A percentile compares a stretch with the other conserved stretches of the same genome.
These are phyloP conservation scores for Lysandra bellargus DNA, from an alignment of 2,888 invertebrate species.

Conservation along the genomic window DNA sequence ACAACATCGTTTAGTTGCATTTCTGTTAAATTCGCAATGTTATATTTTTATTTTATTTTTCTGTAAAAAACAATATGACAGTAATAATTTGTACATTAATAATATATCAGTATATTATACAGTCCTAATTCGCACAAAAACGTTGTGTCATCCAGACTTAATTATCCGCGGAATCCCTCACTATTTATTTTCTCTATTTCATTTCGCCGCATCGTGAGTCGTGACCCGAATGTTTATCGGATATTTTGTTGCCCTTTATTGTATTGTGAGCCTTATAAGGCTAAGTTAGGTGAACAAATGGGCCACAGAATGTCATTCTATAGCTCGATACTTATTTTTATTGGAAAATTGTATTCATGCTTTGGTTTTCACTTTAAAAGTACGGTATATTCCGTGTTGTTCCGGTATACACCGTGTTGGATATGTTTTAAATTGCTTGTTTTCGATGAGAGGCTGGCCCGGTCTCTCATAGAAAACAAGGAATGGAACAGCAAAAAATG, in stretches of 20 bases:
- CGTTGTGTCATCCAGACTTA: not conserved
- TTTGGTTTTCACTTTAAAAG: not conserved
- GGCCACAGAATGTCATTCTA: not conserved
- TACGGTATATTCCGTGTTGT: too few relatives aligned
- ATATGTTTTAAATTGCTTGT: too few relatives aligned
- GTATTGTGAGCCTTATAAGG: not conserved
- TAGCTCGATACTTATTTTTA: not conserved
- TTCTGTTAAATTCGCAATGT: too few relatives aligned
- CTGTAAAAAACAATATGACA: too few relatives aligned
- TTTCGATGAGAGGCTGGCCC: too few relatives aligned
- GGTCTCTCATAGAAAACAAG: too few relatives aligned
- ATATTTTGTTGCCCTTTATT: not conserved
- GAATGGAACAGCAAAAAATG: too few relatives aligned
- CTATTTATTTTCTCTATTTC: slow-evolving; percentile 10
- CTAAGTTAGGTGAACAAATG: slow-evolving; percentile 1
- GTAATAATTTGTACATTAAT: too few relatives aligned
- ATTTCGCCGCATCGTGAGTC: not conserved
- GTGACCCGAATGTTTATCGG: not conserved
- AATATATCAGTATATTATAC: not conserved
- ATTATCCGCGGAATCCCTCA: not conserved
- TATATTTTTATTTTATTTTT: too few relatives aligned
- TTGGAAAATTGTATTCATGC: not conserved
- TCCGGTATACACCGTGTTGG: too few relatives aligned
- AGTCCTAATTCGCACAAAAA: not conserved
- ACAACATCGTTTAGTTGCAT: too few relatives aligned